Percentiles rank a stretch among this genome's conserved stretches.
These are phyloP conservation scores for Drosophila fuyamai DNA, from an alignment of 1,140 invertebrate genomes.

Conservation along the genomic window DNA sequence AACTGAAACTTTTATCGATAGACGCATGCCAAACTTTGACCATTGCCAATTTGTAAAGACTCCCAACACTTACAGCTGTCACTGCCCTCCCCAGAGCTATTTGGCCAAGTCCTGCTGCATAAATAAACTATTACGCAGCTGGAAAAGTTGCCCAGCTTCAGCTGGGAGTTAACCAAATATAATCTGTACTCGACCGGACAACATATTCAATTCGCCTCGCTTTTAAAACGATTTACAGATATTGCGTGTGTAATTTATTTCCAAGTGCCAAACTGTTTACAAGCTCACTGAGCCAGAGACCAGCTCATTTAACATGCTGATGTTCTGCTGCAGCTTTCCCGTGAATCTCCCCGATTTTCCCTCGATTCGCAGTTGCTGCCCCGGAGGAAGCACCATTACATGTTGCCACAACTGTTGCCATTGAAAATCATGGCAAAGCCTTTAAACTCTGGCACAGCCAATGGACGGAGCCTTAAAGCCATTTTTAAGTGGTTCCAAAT, in stretches of 20 bases:
- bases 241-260: constrained; percentile 61
- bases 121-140: constrained; percentile 34
- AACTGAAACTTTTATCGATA: constrained; percentile 48
- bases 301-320: constrained; percentile 57
- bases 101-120: constrained; percentile 14
- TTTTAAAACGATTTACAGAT: constrained; percentile 51
- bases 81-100: constrained; percentile 4
- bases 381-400: constrained; percentile 36
- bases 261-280: constrained; percentile 56
- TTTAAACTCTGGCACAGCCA: constrained; percentile 18
- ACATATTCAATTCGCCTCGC: constrained; percentile 51
- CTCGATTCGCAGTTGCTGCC: constrained; percentile 40
- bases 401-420: constrained; percentile 57
- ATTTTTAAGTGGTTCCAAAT: constrained; percentile 22
- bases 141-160: constrained; percentile 25
- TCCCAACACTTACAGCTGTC: constrained; percentile 38
- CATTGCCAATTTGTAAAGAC: constrained; percentile 59
- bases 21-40: constrained; percentile 50
- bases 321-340: constrained; percentile 7
- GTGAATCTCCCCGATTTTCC: constrained; percentile 2
- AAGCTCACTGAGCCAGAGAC: constrained; percentile 34
- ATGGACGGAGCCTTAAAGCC: constrained; percentile 22
- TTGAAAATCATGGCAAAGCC: constrained; percentile 46
- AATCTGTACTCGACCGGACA: constrained; percentile 39
- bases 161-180: constrained; percentile 56